A percentile compares a stretch with the other conserved stretches of the same genome.
Conservation (phyloP, 2,888 invertebrate species). For the Cerastoderma edule region DNA sequence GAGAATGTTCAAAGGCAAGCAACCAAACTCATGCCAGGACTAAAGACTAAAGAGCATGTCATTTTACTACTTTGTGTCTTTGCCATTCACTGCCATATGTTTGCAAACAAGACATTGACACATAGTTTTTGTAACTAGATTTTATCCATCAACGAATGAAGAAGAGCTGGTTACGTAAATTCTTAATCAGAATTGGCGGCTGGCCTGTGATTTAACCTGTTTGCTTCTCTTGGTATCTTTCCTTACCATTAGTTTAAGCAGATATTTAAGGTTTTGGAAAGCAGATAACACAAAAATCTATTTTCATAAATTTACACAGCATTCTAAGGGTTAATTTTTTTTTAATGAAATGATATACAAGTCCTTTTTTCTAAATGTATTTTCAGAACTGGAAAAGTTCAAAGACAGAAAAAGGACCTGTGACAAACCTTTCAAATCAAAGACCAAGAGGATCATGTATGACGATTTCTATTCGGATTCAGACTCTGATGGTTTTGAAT, state of each 20-base stretch:
- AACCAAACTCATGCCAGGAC: too few relatives aligned
- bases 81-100: too few relatives aligned
- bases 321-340: neutral
- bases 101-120: too few relatives aligned
- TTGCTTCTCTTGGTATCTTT: neutral
- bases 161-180: too few relatives aligned
- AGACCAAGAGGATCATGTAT: conserved; percentile 44
- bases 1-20: too few relatives aligned
- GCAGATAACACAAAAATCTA: neutral
- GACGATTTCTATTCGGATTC: conserved; percentile 48
- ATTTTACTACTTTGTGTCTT: too few relatives aligned
- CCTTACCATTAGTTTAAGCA: neutral
- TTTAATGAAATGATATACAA: neutral
- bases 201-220: neutral
- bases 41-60: too few relatives aligned
- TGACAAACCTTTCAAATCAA: neutral
- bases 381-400: conserved; percentile 15
- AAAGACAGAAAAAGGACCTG: neutral
- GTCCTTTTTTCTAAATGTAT: too few relatives aligned
- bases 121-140: too few relatives aligned
- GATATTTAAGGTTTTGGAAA: neutral
- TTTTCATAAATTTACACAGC: neutral
- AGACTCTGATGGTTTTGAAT: conserved; percentile 55
- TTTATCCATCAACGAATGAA: too few relatives aligned
- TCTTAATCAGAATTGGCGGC: too few relatives aligned